Evolutionary conservation across 2,113 vertebrate genomes (phyloP).

Genomic region (Mastomys natalensis): DNA sequence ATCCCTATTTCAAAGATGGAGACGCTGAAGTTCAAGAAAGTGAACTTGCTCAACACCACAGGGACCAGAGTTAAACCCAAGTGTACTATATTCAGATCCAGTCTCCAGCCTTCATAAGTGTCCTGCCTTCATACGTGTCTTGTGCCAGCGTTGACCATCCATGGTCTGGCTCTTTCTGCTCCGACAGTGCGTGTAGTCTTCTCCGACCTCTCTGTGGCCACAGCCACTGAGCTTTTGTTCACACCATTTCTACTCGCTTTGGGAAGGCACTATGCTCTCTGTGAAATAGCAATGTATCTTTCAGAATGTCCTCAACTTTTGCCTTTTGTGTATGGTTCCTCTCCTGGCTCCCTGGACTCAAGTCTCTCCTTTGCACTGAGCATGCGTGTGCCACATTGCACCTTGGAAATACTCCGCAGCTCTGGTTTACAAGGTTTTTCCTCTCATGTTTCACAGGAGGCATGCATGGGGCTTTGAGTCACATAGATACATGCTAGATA

Average conservation of each 20-base stretch:
- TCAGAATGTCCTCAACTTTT: neutral
- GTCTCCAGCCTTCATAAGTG: too few species aligned
- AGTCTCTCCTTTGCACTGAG: neutral
- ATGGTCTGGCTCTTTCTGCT: conserved; percentile 13
- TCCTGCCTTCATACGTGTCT: neutral
- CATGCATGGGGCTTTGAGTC: neutral
- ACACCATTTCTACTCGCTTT: neutral
- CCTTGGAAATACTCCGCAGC: neutral
- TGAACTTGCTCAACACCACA: neutral
- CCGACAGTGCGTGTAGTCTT: neutral
- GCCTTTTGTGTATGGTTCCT: neutral
- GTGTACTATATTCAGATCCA: neutral
- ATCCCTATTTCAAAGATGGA: neutral
- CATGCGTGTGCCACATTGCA: neutral
- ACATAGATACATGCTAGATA: neutral
- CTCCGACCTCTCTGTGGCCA: neutral
- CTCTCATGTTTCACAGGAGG: neutral
- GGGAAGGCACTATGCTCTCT: neutral
- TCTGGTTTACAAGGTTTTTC: neutral
- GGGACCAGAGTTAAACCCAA: neutral
- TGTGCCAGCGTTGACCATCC: neutral
- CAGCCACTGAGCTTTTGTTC: neutral
- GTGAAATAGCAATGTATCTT: neutral
- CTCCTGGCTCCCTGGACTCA: neutral
- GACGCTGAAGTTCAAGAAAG: neutral